Percentiles rank a stretch among this genome's conserved stretches.
Evolutionary conservation across 2,797 vertebrate genomes (phyloP).

Genomic region (Tragelaphus eurycerus): DNA sequence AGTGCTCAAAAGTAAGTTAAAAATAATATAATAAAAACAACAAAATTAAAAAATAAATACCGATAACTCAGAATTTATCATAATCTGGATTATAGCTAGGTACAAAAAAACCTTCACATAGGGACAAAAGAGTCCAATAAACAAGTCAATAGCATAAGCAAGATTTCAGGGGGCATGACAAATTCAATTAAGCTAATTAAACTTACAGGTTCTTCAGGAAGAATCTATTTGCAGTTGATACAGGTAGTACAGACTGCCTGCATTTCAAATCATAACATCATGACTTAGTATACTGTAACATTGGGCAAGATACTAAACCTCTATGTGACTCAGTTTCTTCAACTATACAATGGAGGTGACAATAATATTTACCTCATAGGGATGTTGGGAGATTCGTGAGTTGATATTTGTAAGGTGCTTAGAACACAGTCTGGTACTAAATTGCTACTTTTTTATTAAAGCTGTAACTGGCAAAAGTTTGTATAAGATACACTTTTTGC

Average conservation of each 20-base stretch:
- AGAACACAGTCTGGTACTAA: conserved; percentile 3
- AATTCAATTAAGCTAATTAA: conserved; percentile 12
- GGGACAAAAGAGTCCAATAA: neutral
- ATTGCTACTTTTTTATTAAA: conserved; percentile 18
- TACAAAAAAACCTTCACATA: conserved; percentile 24
- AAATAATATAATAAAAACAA: conserved; percentile 35
- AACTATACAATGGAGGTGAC: neutral
- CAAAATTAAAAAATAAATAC: neutral
- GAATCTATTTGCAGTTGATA: neutral
- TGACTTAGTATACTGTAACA: neutral
- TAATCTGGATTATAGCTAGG: conserved; percentile 8
- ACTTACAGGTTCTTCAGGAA: neutral
- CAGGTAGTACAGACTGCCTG: neutral
- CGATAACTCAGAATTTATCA: conserved; percentile 2
- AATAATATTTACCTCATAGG: neutral
- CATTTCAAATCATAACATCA: conserved; percentile 30
- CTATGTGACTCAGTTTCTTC: conserved; percentile 13
- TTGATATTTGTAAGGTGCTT: conserved; percentile 22
- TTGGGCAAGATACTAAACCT: neutral
- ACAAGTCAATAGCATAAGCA: neutral
- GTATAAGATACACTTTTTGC: neutral
- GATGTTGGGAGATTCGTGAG: neutral
- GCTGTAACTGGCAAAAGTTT: neutral
- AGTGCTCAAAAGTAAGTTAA: neutral
- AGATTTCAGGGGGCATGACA: neutral